These are phyloP conservation scores for Netelia fuscicornis DNA, from an alignment of 2,888 invertebrate species.

Conservation along the genomic window DNA sequence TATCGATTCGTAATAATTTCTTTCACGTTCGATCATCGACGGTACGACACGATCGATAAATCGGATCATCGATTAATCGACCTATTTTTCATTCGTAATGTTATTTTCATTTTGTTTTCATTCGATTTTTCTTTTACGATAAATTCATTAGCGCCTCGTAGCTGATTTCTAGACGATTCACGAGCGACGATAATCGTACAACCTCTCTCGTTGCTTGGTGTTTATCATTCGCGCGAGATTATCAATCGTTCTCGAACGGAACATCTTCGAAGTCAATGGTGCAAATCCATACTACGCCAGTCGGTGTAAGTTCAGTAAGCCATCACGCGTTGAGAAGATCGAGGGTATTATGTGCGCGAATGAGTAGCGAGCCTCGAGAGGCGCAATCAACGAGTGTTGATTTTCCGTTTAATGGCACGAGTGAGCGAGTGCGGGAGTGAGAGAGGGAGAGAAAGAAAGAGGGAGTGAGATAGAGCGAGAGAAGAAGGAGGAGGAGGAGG, in stretches of 20 bases:
- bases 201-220: not conserved
- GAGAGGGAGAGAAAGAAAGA: too few species aligned
- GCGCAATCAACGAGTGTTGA: conserved; percentile 74
- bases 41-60: conserved; percentile 7
- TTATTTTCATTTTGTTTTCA: too few species aligned
- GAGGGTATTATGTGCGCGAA: conserved; percentile 14
- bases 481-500: not conserved
- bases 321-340: conserved; percentile 15
- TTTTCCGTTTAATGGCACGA: conserved; percentile 73
- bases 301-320: conserved; percentile 29
- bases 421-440: conserved; percentile 4
- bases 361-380: conserved; percentile 16
- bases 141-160: not conserved
- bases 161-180: conserved; percentile 14
- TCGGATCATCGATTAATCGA: conserved; percentile 19
- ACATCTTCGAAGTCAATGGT: not conserved
- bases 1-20: conserved; percentile 61
- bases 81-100: conserved; percentile 6
- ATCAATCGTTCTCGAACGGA: not conserved
- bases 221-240: not conserved
- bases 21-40: conserved; percentile 55
- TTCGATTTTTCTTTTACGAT: too few species aligned
- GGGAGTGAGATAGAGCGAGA: too few species aligned
- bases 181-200: not conserved
- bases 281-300: not conserved